Evolutionary conservation across 2,113 vertebrate species (phyloP).

Genomic region (Galbula dea): DNA sequence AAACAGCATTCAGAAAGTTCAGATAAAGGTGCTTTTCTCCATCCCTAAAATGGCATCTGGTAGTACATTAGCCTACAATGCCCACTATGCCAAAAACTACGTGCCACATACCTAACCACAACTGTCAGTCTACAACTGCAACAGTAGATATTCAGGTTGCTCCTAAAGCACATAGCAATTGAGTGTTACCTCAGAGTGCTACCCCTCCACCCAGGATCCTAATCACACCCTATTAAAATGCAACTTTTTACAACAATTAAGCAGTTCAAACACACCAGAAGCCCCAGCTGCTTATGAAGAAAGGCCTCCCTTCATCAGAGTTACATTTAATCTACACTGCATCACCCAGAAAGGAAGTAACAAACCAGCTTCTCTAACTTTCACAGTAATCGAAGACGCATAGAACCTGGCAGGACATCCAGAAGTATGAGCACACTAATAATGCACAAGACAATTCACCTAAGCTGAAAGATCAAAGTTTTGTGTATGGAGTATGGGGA

Average conservation of each 20-base stretch:
- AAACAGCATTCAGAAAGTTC: background rate
- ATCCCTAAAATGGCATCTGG: background rate
- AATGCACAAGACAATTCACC: background rate
- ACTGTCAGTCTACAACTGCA: background rate
- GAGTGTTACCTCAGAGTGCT: background rate
- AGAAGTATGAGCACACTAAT: background rate
- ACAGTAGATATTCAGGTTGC: too few relatives aligned
- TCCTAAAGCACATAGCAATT: background rate
- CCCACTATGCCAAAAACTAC: background rate
- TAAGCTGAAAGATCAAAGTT: background rate
- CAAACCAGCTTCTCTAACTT: background rate
- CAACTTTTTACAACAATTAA: background rate
- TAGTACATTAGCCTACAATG: background rate
- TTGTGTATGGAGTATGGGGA: background rate
- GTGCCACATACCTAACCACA: background rate
- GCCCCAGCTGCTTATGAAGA: background rate
- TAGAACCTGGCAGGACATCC: background rate
- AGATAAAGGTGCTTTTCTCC: background rate
- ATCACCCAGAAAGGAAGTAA: background rate
- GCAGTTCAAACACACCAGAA: background rate
- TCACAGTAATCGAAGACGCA: background rate
- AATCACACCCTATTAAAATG: background rate
- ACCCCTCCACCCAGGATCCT: rapidly evolving
- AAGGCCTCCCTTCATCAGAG: background rate
- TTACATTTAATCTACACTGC: background rate